Evolutionary conservation across 2,113 vertebrate species (phyloP).

Genomic region (Chrysemys picta): DNA sequence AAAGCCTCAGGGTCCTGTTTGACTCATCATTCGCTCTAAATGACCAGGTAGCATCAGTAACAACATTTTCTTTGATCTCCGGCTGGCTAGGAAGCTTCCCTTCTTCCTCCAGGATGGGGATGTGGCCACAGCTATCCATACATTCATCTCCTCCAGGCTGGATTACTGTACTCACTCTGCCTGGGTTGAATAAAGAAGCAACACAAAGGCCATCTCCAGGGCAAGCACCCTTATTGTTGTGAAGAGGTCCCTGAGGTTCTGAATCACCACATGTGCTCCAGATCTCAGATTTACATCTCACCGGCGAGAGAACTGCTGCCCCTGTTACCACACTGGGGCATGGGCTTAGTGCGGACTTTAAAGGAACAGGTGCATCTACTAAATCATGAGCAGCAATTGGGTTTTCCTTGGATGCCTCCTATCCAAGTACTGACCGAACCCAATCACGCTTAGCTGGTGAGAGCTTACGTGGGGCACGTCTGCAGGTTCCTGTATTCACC

Average conservation of each 20-base stretch:
- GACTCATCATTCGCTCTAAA: neutral
- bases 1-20: neutral
- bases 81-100: neutral
- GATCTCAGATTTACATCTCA: neutral
- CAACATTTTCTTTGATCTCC: neutral
- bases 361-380: neutral
- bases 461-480: neutral
- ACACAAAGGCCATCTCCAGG: neutral
- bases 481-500: neutral
- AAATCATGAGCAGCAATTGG: neutral
- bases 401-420: neutral
- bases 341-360: neutral
- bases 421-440: neutral
- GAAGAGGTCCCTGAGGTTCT: neutral
- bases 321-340: neutral
- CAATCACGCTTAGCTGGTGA: neutral
- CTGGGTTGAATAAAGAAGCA: neutral
- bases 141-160: neutral
- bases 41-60: neutral
- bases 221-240: neutral
- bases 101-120: neutral
- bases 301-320: neutral
- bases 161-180: neutral
- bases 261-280: neutral
- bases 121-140: neutral